These are phyloP conservation scores for Spea hammondii DNA, from an alignment of 2,797 vertebrate genomes.

Conservation along the genomic window DNA sequence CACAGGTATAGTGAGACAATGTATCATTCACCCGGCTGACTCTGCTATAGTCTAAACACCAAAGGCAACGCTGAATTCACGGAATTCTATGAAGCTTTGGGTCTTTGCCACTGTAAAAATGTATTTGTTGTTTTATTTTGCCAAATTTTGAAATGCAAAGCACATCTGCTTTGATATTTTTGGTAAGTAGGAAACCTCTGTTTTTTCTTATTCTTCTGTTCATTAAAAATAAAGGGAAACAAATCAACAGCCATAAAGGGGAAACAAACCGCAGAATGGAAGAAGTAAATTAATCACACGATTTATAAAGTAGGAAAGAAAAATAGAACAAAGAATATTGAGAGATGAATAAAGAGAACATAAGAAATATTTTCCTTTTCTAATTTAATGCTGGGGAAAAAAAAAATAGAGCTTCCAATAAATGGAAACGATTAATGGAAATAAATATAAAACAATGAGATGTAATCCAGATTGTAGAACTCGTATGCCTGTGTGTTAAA, in stretches of 20 bases:
- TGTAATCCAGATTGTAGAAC: conserved; percentile 32
- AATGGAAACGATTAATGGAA: conserved; percentile 43
- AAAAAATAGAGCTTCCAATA: conserved; percentile 12
- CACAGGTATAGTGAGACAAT: conserved; percentile 12
- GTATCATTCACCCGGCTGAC: not conserved
- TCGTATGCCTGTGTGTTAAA: conserved; percentile 2
- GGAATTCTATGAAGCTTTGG: not conserved
- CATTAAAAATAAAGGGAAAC: conserved; percentile 34
- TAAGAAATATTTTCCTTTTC: conserved; percentile 50
- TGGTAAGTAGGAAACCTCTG: conserved; percentile 11
- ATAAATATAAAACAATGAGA: conserved; percentile 11
- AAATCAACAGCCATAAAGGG: conserved; percentile 33
- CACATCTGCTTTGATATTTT: conserved; percentile 47
- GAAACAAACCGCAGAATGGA: conserved; percentile 45
- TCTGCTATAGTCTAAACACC: not conserved
- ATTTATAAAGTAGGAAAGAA: conserved; percentile 16
- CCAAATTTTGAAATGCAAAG: conserved; percentile 4
- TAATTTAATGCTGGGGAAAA: conserved; percentile 39
- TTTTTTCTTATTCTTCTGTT: conserved; percentile 18
- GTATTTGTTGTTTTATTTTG: conserved; percentile 23
- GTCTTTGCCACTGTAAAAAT: conserved; percentile 5
- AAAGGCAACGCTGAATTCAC: not conserved
- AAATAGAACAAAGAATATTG: conserved; percentile 58
- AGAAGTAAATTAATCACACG: conserved; percentile 51
- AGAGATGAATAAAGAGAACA: conserved; percentile 46